phyloP scores from a whole-genome alignment of 1,140 invertebrate genomes.

The Ruditapes philippinarum region DNA sequence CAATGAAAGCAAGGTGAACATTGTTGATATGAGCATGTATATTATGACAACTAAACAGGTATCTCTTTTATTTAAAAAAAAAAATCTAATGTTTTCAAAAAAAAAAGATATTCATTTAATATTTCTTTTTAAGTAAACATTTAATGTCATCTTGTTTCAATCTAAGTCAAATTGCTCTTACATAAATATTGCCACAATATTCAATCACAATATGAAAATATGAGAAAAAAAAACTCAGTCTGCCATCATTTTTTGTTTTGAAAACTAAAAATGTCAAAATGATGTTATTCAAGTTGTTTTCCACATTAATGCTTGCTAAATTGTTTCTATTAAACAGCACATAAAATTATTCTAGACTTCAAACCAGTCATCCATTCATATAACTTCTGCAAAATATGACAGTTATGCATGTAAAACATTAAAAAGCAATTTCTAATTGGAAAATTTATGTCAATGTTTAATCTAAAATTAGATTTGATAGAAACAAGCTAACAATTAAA shows the following conservation, averaged over 20 bases:
- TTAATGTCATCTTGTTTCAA: no score
- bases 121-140: no score
- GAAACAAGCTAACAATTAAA: conserved; percentile 21
- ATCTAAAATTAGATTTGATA: conserved; percentile 20
- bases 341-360: neutral
- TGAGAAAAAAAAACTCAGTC: neutral
- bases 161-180: no score
- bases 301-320: neutral
- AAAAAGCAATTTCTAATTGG: conserved; percentile 17
- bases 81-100: no score
- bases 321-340: neutral
- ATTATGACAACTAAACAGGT: no score
- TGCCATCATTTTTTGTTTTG: neutral
- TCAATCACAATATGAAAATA: neutral
- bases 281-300: neutral
- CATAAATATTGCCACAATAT: conserved; percentile 5
- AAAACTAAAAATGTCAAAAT: neutral
- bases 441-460: conserved; percentile 13
- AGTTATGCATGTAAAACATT: conserved; percentile 36
- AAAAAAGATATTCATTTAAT: no score
- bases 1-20: no score
- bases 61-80: no score
- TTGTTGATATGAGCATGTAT: no score
- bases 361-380: neutral
- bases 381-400: neutral